These are phyloP conservation scores for Parapristionchus giblindavisi DNA, from an alignment of 2,888 invertebrate species.

Conservation along the genomic window DNA sequence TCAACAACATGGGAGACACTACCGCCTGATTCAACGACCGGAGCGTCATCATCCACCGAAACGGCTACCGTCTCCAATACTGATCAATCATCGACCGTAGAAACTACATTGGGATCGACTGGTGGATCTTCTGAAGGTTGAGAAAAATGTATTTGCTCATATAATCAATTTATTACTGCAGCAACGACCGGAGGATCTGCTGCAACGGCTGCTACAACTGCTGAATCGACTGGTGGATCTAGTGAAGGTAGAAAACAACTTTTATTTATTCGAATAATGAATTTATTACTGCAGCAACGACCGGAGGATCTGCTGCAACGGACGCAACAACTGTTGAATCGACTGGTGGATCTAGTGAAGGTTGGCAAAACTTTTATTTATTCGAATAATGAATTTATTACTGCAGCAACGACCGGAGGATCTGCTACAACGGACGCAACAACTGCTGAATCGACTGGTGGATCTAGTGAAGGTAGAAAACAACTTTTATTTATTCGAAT, in stretches of 20 bases:
- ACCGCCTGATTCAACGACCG: background rate
- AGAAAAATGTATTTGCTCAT: background rate
- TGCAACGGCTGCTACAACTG: background rate
- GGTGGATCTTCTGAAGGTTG: background rate
- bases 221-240: background rate
- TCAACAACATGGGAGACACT: conserved; percentile 1
- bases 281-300: background rate
- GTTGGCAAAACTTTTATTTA: too few relatives aligned
- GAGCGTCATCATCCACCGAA: background rate
- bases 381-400: too few relatives aligned
- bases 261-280: background rate
- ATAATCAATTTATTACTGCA: background rate
- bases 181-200: background rate
- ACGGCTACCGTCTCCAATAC: background rate
- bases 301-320: background rate
- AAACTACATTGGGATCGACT: background rate
- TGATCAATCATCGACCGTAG: background rate
- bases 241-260: too few relatives aligned
- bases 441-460: background rate
- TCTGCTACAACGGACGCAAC: background rate
- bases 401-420: background rate
- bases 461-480: background rate
- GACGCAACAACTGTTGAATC: background rate
- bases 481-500: background rate
- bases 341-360: background rate